A percentile compares a stretch with the other conserved stretches of the same genome.
Evolutionary conservation across 2,888 invertebrate genomes (phyloP).

Genomic region (Sipunculus nudus): DNA sequence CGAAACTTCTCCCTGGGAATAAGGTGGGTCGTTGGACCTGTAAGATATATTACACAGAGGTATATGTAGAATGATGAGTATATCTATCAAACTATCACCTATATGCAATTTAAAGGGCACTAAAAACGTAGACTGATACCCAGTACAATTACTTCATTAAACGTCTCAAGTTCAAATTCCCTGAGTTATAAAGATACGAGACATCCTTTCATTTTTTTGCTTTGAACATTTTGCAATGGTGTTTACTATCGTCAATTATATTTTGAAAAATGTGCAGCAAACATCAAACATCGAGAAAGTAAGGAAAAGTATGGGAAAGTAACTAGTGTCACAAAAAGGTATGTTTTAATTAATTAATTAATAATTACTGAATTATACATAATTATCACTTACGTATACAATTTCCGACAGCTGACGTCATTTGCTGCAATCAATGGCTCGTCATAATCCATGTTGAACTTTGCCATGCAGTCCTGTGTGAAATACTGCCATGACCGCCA

Average conservation of each 20-base stretch:
- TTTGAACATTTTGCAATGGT: too few relatives aligned
- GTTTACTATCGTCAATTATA: too few relatives aligned
- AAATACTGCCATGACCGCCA: conserved; percentile 26
- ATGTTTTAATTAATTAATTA: too few relatives aligned
- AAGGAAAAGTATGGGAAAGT: too few relatives aligned
- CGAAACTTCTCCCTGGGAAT: conserved; percentile 8
- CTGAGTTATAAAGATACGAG: too few relatives aligned
- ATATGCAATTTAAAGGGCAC: not conserved
- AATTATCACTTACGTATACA: not conserved
- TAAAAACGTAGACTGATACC: not conserved
- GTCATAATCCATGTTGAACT: conserved; percentile 3
- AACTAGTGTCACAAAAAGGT: too few relatives aligned
- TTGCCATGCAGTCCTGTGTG: conserved; percentile 12
- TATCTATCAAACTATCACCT: not conserved
- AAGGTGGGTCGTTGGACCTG: not conserved
- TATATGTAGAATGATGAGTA: not conserved
- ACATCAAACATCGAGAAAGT: too few relatives aligned
- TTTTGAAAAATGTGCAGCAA: too few relatives aligned
- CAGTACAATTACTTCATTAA: too few relatives aligned
- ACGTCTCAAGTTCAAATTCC: too few relatives aligned
- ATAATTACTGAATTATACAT: not conserved
- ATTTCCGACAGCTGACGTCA: conserved; percentile 7
- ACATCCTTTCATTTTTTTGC: too few relatives aligned
- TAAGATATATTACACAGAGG: conserved; percentile 1
- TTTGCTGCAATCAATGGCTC: conserved; percentile 3